Evolutionary conservation across 2,888 invertebrate genomes (phyloP), one percentile per base, ranked within the genome.

Genomic region (Phlogophora meticulosa): DNA sequence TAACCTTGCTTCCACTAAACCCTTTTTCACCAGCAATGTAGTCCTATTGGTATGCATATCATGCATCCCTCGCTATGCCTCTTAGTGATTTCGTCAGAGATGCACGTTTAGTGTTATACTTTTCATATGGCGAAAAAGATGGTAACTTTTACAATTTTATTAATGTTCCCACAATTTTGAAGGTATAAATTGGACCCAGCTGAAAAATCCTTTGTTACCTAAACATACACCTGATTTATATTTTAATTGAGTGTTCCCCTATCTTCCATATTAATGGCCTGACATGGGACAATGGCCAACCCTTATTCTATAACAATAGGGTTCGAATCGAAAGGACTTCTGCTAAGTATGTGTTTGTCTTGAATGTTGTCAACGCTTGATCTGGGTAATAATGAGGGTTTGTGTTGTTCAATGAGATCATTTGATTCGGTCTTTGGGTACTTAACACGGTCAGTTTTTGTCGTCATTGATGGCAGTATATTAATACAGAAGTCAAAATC

Each of bases 291-390:
- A 68, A 67, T 42, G 1, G 58, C 1, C 1, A 13, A 49, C 69
- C 69, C 28, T 49, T 66, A 36, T 15, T 59, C 17, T 42, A 1
- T 42, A 48, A 67, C 59, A 67, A 69, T 42, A 28, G 42, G 48
- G 15, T 49, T 32, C 15, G 2, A 59, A 36, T 10, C 48, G 13
- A 58, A 28, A 42, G 24, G 48, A 28, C 34, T n/a, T 15, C 24
- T 40, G 40, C 1, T 48, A 67, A 56, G 32, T 67, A n/a, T 48
- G 32, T 56, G n/a, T 68, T 48, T 48, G 24, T 40, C 24, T 28
- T 48, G 13, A 40, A n/a, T 17, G 34, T 34, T 34, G 46, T 36
- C 9, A 40, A 24, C 34, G 5, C 10, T 57, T 68, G 40, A 68
- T 17, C 5, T 36, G 1, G 46, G 40, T 40, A 13, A 4, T 13